Evolutionary conservation across 30 jellyfish, hydroid and myxozoan species (phyloP).

Genomic region (Nemopilema nomurai): DNA sequence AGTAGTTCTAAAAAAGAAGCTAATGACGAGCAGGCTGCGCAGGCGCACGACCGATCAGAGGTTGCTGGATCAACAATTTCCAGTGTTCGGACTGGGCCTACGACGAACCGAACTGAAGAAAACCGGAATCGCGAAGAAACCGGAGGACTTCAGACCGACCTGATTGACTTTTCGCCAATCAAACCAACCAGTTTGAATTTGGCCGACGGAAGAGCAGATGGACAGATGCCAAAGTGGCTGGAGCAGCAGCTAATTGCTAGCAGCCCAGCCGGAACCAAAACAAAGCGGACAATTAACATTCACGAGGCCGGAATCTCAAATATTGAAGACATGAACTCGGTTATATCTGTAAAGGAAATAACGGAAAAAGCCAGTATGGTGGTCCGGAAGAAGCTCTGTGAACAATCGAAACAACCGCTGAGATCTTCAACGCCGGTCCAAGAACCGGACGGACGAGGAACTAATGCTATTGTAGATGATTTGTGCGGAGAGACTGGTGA

Average conservation of each 20-base stretch:
- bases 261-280: constrained; percentile 73
- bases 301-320: constrained; percentile 49
- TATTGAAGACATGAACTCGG: constrained; percentile 27
- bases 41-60: too few relatives aligned
- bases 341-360: constrained; percentile 39
- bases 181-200: background rate
- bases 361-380: constrained; percentile 62
- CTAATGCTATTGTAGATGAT: background rate
- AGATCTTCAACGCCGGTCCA: constrained; percentile 69
- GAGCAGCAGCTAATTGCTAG: constrained; percentile 89
- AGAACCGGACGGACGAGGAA: background rate
- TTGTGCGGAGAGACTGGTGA: background rate
- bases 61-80: too few relatives aligned
- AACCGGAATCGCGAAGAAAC: background rate
- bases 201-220: background rate
- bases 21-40: too few relatives aligned
- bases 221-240: constrained; percentile 84
- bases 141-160: background rate
- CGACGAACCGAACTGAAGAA: background rate
- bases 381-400: constrained; percentile 27
- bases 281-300: constrained; percentile 11
- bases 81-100: too few relatives aligned
- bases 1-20: too few relatives aligned
- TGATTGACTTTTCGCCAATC: constrained; percentile 7
- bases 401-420: constrained; percentile 19